Base-by-base conservation (phyloP, 2,888 invertebrate genomes). In the Tubulanus polymorphus region DNA sequence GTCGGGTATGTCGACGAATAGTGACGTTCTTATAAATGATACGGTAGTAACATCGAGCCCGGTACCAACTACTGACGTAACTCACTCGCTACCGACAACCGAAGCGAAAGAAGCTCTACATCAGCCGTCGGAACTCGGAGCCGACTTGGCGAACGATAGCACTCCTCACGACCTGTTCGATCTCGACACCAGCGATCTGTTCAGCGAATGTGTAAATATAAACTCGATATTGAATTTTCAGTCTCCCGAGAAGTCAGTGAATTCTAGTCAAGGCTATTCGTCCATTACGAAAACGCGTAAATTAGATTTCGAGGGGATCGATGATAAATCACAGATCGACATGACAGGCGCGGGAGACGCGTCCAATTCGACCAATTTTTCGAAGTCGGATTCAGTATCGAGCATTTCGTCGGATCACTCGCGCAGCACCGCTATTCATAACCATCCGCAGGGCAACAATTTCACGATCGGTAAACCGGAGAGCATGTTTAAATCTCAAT, bases 381-480 rank as follows among this genome's bases (percentile, higher is more conserved):
- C 41, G 15, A 41, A 41, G 23, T 23, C 41, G 6, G 23, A 20
- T 8, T 18, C 18, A 18, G 23, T 23, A 20, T 18, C 41, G 6
- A 20, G 20, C 15, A 41, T 41, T 23, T 18, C 18, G 6, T 20
- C 20, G 6, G 41, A 41, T 41, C 18, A 20, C 5, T 41, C 41
- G 20, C 18, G 18, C 5, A 41, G 41, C 23, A 18, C 18, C 41
- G 20, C 41, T 15, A 41, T 41, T 41, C 20, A 41, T 18, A 41
- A 23, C 23, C 18, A 18, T 8, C 41, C 20, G 3, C 41, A 18
- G 5, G 41, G 41, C 6, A 41, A 41, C 41, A 18, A 18, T 8
- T 41, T 41, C 41, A 41, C 6, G 20, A 41, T 41, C 41, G 41
- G 41, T 23, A 41, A 41, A 23, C 41, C 41, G 23, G 41, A 41